Percentiles rank a stretch among this genome's conserved stretches.
These are phyloP conservation scores for Salmo trutta DNA, from an alignment of 2,797 vertebrate species.

Conservation along the genomic window DNA sequence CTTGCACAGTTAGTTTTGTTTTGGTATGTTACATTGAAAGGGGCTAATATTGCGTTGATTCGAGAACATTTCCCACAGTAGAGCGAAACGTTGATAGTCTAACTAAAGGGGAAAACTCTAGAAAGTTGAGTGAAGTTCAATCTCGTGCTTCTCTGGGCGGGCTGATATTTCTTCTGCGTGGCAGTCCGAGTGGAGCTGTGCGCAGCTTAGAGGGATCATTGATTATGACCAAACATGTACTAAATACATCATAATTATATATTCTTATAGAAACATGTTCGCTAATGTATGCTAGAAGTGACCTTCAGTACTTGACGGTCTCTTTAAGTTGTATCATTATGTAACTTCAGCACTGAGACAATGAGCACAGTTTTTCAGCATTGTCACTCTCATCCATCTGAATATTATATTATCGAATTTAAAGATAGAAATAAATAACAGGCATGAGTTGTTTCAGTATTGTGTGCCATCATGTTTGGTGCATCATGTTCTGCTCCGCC, in stretches of 20 bases:
- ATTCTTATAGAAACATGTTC: background rate
- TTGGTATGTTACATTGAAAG: too few species aligned
- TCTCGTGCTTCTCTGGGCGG: too few species aligned
- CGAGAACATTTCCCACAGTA: too few species aligned
- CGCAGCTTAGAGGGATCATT: too few species aligned
- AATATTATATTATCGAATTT: slow-evolving; percentile 77
- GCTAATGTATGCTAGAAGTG: background rate
- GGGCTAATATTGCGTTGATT: too few species aligned
- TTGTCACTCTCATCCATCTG: slow-evolving; percentile 68
- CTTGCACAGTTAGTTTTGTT: too few species aligned
- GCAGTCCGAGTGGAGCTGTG: too few species aligned
- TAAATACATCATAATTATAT: background rate
- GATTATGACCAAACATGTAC: background rate
- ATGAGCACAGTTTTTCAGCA: slow-evolving; percentile 45
- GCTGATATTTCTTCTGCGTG: too few species aligned
- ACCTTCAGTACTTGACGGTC: slow-evolving; percentile 12
- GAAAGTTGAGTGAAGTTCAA: too few species aligned
- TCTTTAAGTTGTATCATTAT: background rate
- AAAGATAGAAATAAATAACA: slow-evolving; percentile 83
- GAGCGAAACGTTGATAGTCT: too few species aligned
- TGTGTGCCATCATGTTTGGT: slow-evolving; percentile 67
- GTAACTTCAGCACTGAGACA: slow-evolving; percentile 43
- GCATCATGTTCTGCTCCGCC: slow-evolving; percentile 67
- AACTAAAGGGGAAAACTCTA: too few species aligned
- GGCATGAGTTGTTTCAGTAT: slow-evolving; percentile 74